Base-by-base conservation (phyloP, 2,113 vertebrate genomes). In the Catharus bicknelli region DNA sequence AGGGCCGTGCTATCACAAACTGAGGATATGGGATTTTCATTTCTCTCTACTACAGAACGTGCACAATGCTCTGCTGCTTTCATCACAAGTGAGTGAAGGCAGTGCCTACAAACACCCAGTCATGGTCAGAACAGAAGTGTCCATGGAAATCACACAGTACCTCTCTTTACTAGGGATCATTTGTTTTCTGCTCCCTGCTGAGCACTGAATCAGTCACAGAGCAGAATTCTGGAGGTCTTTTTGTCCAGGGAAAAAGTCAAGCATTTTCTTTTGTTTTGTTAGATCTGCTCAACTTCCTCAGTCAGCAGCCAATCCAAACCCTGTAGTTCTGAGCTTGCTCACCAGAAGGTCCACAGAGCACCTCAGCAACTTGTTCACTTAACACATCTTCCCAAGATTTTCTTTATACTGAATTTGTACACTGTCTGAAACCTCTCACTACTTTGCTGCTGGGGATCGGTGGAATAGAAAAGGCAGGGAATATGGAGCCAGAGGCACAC, bases 401-500 rank as follows among this genome's bases (percentile, higher is more conserved):
- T 54, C 14, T 67, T 70, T 13, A 42, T 7, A 30, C 2, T n/a
- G 17, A 75, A 69, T 11, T 15, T 23, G 22, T 25, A 36, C 14
- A 1, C 9, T 5, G 10, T 10, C 32, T 55, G 30, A 72, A 85
- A 10, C 57, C 5, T 43, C 29, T 47, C 22, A 4, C 26, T 50
- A 1, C 40, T 42, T 7, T 25, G 51, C 57, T 66, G 34, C 48
- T 12, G 9, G n/a, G 30, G 7, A 83, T n/a, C 45, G 59, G 0
- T 7, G 36, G 19, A 66, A 61, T 8, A 7, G 21, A 22, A 70
- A 58, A 75, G 42, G 30, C 43, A 68, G 36, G 32, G 55, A 84
- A 48, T 10, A 48, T 0, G 2, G 34, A 88, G 62, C 18, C 18
- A 83, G 48, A 51, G 17, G 17, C 20, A 36, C 0, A 0, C 26